Evolutionary conservation across 2,797 vertebrate genomes (phyloP), one percentile per base, ranked within the genome.

Genomic region (Mus minutoides): DNA sequence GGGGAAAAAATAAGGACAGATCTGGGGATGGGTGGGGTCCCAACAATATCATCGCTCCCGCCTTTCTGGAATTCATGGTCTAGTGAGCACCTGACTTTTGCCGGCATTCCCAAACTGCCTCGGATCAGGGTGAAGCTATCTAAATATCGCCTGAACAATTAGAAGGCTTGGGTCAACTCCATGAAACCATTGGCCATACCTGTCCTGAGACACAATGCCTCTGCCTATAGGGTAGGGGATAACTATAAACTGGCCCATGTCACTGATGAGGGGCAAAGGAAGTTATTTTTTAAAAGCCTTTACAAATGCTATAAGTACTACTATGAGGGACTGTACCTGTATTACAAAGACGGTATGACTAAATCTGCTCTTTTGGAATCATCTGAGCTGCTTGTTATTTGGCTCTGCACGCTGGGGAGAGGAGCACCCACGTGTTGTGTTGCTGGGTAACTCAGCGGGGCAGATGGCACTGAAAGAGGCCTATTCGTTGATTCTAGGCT

Each of bases 401-500:
- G 82, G 78, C n/a, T 90, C 54, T 10, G 4, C 37, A 40, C 7
- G 4, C 67, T 62, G 37, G 52, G 80, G 37, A 89, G 79, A 83
- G 40, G 67, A 77, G 43, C 37, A 46, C n/a, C 40, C 75, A 54
- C 2, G 2, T 37, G 86, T 83, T 54, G 31, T 17, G 91, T 79
- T 93, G 87, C 94, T 22, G 80, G 89, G 88, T 88, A 85, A 96
- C 82, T 67, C 4, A 0, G 78, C 2, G 5, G 54, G 21, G 34
- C 7, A 31, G 40, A 54, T 5, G 34, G 29, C 54, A 77, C 75
- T 11, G 58, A 88, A 79, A 92, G 29, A 43, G 34, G 52, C 94
- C 89, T 91, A 54, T 34, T 94, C 90, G 21, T 52, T 80, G 13
- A 37, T 62, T 91, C 97, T 94, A 58, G 85, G 91, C 71, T 78